phyloP scores from a whole-genome alignment of 2,113 vertebrate genomes.

The Lates calcarifer region DNA sequence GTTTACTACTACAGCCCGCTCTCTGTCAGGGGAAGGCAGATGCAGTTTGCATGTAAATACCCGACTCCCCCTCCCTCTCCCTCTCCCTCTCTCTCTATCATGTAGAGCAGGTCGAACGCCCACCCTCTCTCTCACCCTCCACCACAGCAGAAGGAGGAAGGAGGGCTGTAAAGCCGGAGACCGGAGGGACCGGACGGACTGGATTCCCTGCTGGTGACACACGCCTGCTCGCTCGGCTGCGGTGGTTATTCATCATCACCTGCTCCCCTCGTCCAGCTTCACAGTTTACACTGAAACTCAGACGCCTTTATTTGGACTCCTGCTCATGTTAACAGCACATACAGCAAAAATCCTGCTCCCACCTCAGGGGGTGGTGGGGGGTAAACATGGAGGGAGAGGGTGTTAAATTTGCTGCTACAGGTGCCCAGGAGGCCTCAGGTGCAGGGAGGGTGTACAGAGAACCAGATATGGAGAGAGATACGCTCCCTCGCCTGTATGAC shows the following conservation, averaged over 20 bases:
- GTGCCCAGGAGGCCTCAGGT: slow-evolving; percentile 55
- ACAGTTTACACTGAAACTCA: slow-evolving; percentile 38
- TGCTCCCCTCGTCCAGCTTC: not conserved
- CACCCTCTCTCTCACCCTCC: slow-evolving; percentile 13
- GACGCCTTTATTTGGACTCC: not conserved
- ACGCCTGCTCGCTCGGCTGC: not conserved
- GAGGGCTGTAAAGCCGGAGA: slow-evolving; percentile 13
- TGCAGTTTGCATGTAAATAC: slow-evolving; percentile 72
- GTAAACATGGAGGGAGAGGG: not conserved
- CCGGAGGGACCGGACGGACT: slow-evolving; percentile 71
- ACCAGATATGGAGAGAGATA: not conserved
- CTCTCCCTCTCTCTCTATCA: slow-evolving; percentile 30
- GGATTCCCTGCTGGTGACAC: slow-evolving; percentile 72
- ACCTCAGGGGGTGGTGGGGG: not conserved
- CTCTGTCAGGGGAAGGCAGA: slow-evolving; percentile 47
- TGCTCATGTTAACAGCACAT: slow-evolving; percentile 9
- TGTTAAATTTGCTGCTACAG: slow-evolving; percentile 60
- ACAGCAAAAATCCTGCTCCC: not conserved
- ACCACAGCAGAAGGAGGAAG: not conserved
- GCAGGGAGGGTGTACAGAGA: not conserved
- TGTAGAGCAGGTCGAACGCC: slow-evolving; percentile 64
- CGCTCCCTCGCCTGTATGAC: slow-evolving; percentile 6
- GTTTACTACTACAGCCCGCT: slow-evolving; percentile 26
- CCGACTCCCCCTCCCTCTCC: not conserved
- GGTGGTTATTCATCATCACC: slow-evolving; percentile 2